Evolutionary conservation across 2,888 invertebrate species (phyloP), one percentile per base, ranked within the genome.

Genomic region (Euzophera pinguis): DNA sequence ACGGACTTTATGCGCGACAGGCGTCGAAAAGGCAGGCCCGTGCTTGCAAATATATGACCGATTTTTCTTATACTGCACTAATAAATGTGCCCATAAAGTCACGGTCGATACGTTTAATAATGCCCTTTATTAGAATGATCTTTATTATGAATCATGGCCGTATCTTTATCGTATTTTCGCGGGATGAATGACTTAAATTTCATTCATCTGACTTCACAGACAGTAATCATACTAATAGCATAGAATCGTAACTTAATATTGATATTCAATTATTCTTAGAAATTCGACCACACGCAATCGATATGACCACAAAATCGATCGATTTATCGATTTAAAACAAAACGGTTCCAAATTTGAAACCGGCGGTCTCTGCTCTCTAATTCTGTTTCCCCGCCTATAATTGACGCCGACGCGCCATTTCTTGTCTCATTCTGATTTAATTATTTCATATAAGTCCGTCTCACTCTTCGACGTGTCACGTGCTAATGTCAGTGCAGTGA

Each of bases 311-410:
- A 76, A 78, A 84, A 86, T 85, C 78, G 84, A 80, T 82, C 89
- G 81, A 81, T 87, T 88, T 89, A 86, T 87, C 87, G 89, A 85
- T 87, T 81, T 84, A 82, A 84, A 88, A 89, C 81, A 81, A 87
- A 88, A 84, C 86, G 78, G 81, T 87, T 84, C 84, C 78, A 89
- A 90, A 89, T 88, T 90, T 86, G 78, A 85, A 86, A 85, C 80
- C 86, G 81, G 75, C 83, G 68, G 68, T 66, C 65, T 77, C 77
- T 76, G 63, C 78, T 83, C 90, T 89, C 88, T 90, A 90, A 90
- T 90, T 89, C 89, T 70, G 78, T 82, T 85, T 86, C 76, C 83
- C 88, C 89, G 90, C 86, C 87, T 87, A 86, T 90, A 90, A 90
- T 90, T 90, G 90, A 87, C 89, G 79, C 72, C 78, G 85, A 79